Percentiles rank a stretch among this genome's conserved stretches.
Conservation (phyloP, 2,797 vertebrate species). For the Selene dorsalis region DNA sequence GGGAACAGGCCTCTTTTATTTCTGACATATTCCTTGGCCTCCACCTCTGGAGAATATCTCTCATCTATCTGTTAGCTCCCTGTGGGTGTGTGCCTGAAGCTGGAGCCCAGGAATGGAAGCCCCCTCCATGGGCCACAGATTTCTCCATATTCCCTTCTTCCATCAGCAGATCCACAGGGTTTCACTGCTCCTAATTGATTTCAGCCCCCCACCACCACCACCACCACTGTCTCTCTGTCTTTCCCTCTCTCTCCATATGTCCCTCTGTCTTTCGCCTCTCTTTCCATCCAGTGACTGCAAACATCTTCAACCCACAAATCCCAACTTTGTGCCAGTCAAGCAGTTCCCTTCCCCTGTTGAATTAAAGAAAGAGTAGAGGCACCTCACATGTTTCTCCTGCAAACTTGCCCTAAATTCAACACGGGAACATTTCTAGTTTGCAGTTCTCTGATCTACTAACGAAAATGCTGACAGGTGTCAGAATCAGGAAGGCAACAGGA, state of each 20-base stretch:
- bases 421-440: constrained; percentile 79
- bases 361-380: constrained; percentile 76
- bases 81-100: constrained; percentile 83
- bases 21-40: constrained; percentile 78
- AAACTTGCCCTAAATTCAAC: constrained; percentile 83
- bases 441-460: constrained; percentile 84
- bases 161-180: constrained; percentile 79
- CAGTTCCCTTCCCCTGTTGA: constrained; percentile 71
- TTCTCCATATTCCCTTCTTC: constrained; percentile 76
- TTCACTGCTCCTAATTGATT: constrained; percentile 85
- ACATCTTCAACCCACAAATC: constrained; percentile 59
- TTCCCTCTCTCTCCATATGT: constrained; percentile 26
- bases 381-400: constrained; percentile 74
- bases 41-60: constrained; percentile 81
- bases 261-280: constrained; percentile 36
- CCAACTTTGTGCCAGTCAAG: constrained; percentile 75
- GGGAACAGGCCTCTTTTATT: constrained; percentile 87
- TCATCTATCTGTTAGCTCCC: constrained; percentile 86
- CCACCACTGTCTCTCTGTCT: constrained; percentile 17
- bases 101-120: constrained; percentile 78
- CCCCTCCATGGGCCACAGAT: constrained; percentile 73
- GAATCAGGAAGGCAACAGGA: constrained; percentile 79
- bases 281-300: constrained; percentile 54
- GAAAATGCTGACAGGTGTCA: constrained; percentile 87
- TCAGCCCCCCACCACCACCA: constrained; percentile 45